Conservation (phyloP, 1,140 invertebrate species). For the Platorchestia sp. region DNA sequence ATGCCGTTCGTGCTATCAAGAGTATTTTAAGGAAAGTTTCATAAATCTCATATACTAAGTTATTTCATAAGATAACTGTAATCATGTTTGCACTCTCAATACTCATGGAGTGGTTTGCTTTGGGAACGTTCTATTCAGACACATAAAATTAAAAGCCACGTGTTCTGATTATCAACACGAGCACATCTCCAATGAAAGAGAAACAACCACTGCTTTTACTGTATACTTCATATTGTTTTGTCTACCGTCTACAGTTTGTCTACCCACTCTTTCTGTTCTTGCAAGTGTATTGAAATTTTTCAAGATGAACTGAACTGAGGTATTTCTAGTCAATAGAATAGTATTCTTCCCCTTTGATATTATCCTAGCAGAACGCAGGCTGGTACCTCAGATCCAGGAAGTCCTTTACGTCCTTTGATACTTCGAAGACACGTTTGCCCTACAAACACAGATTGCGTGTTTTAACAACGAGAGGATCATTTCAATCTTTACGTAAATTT, state of each 20-base stretch:
- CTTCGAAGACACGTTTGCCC: background rate
- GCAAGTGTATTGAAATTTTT: background rate
- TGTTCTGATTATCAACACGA: background rate
- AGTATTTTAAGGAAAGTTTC: no score
- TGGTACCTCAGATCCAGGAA: background rate
- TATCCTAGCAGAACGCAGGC: background rate
- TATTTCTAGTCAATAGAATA: background rate
- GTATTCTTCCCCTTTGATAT: background rate
- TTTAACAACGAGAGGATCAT: background rate
- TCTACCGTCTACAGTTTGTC: background rate
- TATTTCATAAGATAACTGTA: background rate
- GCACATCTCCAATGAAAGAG: background rate
- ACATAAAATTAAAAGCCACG: background rate
- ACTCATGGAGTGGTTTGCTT: background rate
- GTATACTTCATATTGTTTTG: background rate
- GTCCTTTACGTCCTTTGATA: background rate
- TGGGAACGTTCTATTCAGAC: background rate
- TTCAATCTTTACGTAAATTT: background rate
- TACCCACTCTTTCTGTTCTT: no score
- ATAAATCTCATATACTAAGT: background rate
- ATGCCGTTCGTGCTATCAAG: no score
- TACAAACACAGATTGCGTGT: background rate
- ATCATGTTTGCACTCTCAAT: background rate
- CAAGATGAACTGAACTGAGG: background rate
- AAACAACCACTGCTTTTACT: background rate